phyloP scores from a whole-genome alignment of 1,140 invertebrate genomes.

The Monochamus saltuarius region DNA sequence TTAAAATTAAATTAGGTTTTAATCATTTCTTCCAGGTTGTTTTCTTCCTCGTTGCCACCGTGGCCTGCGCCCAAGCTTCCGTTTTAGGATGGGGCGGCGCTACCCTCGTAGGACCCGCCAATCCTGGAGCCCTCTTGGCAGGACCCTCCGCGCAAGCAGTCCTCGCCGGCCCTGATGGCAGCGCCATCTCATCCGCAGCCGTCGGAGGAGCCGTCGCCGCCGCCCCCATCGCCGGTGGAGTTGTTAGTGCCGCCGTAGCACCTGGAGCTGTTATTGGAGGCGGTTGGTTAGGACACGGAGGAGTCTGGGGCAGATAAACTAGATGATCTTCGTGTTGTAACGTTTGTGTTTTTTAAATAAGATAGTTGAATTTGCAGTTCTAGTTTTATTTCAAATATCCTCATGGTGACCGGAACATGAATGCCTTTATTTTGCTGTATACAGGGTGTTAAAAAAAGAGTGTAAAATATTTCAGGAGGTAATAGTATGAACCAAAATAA shows the following conservation, averaged over 20 bases:
- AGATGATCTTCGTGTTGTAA: neutral
- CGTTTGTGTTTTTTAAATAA: constrained; percentile 4
- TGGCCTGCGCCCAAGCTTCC: constrained; percentile 40
- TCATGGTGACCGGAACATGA: neutral
- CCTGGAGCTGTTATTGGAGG: constrained; percentile 31
- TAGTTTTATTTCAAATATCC: constrained; percentile 8
- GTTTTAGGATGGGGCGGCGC: constrained; percentile 34
- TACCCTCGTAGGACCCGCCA: constrained; percentile 41
- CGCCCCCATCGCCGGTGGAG: constrained; percentile 40
- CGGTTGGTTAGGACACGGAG: constrained; percentile 19
- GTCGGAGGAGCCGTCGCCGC: constrained; percentile 35
- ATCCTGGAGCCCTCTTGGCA: constrained; percentile 39
- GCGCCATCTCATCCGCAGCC: constrained; percentile 33
- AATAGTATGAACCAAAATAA: too few relatives aligned
- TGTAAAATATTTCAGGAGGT: too few relatives aligned
- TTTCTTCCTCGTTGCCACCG: constrained; percentile 33
- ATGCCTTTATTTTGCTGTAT: too few relatives aligned
- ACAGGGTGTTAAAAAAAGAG: too few relatives aligned
- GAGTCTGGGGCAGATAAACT: constrained; percentile 16
- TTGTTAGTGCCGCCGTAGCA: constrained; percentile 37
- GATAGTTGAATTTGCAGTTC: constrained; percentile 2
- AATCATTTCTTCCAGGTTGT: constrained; percentile 32
- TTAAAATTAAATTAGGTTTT: too few relatives aligned
- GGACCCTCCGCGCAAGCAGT: constrained; percentile 35
- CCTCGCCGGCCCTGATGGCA: constrained; percentile 42